Conservation (phyloP, 2,113 vertebrate species). For the Uropsilus gracilis region DNA sequence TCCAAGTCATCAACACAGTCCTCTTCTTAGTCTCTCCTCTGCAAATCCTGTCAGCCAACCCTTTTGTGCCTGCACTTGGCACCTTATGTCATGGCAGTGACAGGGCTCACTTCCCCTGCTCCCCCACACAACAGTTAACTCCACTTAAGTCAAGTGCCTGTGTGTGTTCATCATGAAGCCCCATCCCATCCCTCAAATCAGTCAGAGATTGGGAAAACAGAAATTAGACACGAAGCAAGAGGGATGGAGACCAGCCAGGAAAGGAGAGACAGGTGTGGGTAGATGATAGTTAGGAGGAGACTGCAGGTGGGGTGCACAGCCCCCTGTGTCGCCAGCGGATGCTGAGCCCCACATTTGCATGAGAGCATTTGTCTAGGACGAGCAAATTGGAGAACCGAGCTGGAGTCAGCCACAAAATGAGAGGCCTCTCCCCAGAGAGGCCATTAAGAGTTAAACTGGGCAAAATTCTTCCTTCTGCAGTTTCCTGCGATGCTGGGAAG, state of each 20-base stretch:
- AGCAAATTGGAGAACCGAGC: background rate
- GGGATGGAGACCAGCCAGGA: background rate
- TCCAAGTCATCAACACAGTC: background rate
- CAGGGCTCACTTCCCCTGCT: background rate
- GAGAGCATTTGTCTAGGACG: background rate
- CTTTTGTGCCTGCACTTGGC: no score
- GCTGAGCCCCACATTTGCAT: background rate
- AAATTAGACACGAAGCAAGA: background rate
- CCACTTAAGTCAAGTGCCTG: background rate
- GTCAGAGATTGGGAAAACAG: background rate
- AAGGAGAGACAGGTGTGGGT: background rate
- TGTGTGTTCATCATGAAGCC: background rate
- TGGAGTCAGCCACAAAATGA: background rate
- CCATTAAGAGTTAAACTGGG: slow-evolving; percentile 53
- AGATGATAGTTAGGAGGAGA: background rate
- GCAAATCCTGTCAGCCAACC: background rate
- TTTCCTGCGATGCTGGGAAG: slow-evolving; percentile 19
- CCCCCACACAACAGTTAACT: no score
- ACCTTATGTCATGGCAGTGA: background rate
- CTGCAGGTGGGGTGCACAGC: rapidly evolving
- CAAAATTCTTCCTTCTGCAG: background rate
- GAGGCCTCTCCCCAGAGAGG: slow-evolving; percentile 37
- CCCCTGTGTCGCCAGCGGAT: background rate
- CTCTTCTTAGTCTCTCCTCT: background rate
- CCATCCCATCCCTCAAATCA: background rate